Evolutionary conservation across 2,797 vertebrate species (phyloP), one percentile per base, ranked within the genome.

Genomic region (Huso huso): DNA sequence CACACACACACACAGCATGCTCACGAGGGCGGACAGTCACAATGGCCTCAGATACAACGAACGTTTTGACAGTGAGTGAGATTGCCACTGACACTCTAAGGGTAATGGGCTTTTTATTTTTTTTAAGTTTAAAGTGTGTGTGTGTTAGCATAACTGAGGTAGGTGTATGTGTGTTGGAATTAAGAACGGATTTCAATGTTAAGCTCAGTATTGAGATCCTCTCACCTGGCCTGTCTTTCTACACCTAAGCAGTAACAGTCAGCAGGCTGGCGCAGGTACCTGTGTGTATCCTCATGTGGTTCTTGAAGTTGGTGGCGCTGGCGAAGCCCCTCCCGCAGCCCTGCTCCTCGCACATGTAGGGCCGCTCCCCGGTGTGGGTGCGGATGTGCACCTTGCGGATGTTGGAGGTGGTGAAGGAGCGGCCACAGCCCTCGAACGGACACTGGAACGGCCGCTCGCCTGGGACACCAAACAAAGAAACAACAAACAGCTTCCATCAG

Each of bases 261-360:
- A 53, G 51, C 51, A 53, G 8, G 51, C 8, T 37, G 23, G 66
- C 49, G 7, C 64, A 63, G 73, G 68, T 66, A 92, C 91, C 91
- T 75, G 89, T 92, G 78, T 93, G 91, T 71, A 92, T 92, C 78
- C 91, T 87, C 82, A 89, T 84, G 73, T 92, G 90, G 72, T 92
- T 92, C 85, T 91, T 92, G 81, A 90, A 91, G 75, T 92, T 92
- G 74, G 91, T 91, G 70, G 90, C 88, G 0, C 90, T 93, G 74
- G 88, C 88, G 75, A 93, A 93, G 70, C 88, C 88, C 3, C 89
- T 83, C 49, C 88, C 88, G 0, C 90, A 92, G 78, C 72, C 77
- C 11, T 84, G 88, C 77, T 91, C 87, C 0, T 82, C 78, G 53
- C 91, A 93, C 78, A 83, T 70, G 79, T 92, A 92, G 0, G 90